Percentiles rank a stretch among this genome's conserved stretches.
Conservation (phyloP, 2,888 invertebrate species). For the Agrochola lota region DNA sequence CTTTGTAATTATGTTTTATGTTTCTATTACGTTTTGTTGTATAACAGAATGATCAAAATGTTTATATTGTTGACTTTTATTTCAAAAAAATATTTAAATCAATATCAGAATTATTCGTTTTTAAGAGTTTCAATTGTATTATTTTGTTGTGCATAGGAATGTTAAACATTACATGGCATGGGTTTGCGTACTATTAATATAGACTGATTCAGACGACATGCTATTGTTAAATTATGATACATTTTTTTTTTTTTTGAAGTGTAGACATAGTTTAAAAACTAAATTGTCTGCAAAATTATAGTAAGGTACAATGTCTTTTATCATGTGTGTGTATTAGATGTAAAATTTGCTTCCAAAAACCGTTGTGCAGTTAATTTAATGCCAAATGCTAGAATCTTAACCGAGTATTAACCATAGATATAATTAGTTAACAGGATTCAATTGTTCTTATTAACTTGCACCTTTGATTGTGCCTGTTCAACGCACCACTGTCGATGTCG, state of each 20-base stretch:
- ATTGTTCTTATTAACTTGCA: constrained; percentile 50
- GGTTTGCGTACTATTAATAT: constrained; percentile 55
- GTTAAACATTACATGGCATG: constrained; percentile 51
- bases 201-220: constrained; percentile 57
- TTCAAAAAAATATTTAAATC: constrained; percentile 60
- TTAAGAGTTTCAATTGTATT: constrained; percentile 67
- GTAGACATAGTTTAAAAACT: constrained; percentile 39
- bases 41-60: constrained; percentile 49
- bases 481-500: constrained; percentile 34
- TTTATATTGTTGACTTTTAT: constrained; percentile 69
- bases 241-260: no score
- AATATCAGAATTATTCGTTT: constrained; percentile 66
- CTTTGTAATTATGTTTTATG: constrained; percentile 55
- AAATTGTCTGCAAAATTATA: constrained; percentile 47
- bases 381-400: constrained; percentile 80
- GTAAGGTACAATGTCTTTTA: constrained; percentile 46
- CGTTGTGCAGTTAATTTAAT: constrained; percentile 71
- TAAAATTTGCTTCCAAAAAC: constrained; percentile 65
- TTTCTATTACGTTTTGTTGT: constrained; percentile 59
- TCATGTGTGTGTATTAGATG: constrained; percentile 63
- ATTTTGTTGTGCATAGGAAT: constrained; percentile 60
- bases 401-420: constrained; percentile 53
- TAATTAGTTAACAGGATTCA: constrained; percentile 44
- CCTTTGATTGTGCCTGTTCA: constrained; percentile 40
- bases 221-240: constrained; percentile 52